A percentile compares a stretch with the other conserved stretches of the same genome.
Conservation (phyloP, 2,797 vertebrate species). For the Sebastes alutus region DNA sequence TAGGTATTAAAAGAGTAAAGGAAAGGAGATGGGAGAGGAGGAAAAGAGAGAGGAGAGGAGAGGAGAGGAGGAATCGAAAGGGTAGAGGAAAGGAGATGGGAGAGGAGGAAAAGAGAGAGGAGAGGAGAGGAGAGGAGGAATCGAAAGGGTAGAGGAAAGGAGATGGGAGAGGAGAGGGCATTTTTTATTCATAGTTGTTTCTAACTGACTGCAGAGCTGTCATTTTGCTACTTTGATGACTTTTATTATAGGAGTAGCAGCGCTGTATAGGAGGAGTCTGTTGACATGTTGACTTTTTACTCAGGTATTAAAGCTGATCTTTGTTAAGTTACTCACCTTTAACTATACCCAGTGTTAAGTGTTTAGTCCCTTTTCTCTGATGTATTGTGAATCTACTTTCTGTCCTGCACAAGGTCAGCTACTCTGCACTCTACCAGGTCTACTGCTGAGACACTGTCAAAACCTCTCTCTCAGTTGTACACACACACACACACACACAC, state of each 20-base stretch:
- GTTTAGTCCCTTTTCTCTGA: neutral
- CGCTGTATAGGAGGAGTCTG: neutral
- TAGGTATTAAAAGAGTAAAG: no score
- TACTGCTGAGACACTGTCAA: constrained; percentile 35
- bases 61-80: neutral
- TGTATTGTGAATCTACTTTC: constrained; percentile 22
- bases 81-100: neutral
- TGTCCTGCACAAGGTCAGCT: constrained; percentile 55
- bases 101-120: no score
- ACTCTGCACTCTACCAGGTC: constrained; percentile 15
- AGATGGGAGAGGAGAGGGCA: neutral
- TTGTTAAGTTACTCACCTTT: neutral
- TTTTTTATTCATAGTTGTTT: neutral
- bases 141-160: neutral
- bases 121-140: neutral
- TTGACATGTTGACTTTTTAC: neutral
- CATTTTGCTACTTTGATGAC: neutral
- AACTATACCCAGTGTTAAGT: neutral
- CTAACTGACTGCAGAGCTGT: neutral
- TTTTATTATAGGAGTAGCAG: neutral
- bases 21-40: no score
- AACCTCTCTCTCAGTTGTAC: neutral
- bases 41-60: no score
- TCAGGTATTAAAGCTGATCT: neutral
- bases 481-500: constrained; percentile 3